Conservation (phyloP, 2,888 invertebrate species). For the Tromatobia lineatoria region DNA sequence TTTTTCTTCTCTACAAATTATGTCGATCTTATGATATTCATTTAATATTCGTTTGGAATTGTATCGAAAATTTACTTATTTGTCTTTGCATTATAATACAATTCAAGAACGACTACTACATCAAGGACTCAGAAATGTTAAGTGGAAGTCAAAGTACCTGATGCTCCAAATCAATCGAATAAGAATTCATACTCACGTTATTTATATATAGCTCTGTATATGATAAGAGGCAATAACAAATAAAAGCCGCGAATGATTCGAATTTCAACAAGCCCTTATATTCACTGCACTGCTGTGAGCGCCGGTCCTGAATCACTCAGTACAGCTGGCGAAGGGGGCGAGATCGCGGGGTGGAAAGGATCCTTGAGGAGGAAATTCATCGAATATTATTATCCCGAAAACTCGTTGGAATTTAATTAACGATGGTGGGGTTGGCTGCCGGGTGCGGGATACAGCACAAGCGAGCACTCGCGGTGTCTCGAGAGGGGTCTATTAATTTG, state of each 20-base stretch:
- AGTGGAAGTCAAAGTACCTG: neutral
- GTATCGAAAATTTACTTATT: neutral
- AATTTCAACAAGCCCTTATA: conserved; percentile 21
- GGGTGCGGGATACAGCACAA: conserved; percentile 43
- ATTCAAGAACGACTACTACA: neutral
- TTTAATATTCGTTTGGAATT: neutral
- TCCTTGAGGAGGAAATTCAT: conserved; percentile 65
- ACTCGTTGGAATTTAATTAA: conserved; percentile 70
- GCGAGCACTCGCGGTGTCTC: conserved; percentile 67
- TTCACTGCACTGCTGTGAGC: neutral
- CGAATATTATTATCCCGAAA: conserved; percentile 70
- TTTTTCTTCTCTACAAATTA: neutral
- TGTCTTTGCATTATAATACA: neutral
- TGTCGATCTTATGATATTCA: no score
- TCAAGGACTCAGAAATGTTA: neutral
- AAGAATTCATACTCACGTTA: neutral
- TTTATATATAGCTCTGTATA: neutral
- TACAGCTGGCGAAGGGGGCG: conserved; percentile 65
- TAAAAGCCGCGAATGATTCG: conserved; percentile 3
- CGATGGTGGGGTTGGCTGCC: conserved; percentile 43
- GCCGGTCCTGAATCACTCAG: conserved; percentile 56
- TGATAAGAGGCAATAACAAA: neutral
- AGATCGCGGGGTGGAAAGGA: conserved; percentile 30
- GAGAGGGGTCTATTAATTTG: conserved; percentile 70
- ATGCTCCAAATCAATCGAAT: neutral